A percentile compares a stretch with the other conserved stretches of the same genome.
phyloP scores from a whole-genome alignment of 2,888 invertebrate species.

The Tenthredo livida region DNA sequence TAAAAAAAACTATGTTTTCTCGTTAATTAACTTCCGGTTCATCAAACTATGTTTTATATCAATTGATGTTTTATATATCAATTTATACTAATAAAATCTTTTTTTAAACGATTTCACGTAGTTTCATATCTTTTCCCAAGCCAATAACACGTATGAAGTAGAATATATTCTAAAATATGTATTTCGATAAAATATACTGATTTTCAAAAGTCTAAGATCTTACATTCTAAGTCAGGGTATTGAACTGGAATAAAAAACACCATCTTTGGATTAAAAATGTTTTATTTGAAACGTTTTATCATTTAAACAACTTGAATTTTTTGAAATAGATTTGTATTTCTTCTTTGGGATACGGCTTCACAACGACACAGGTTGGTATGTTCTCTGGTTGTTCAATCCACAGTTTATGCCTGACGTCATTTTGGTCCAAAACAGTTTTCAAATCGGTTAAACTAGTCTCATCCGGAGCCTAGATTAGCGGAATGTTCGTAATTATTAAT shows the following conservation, averaged over 20 bases:
- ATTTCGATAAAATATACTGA: neutral
- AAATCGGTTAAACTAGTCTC: slow-evolving; percentile 87
- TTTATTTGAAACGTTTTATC: slow-evolving; percentile 61
- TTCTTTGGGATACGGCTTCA: slow-evolving; percentile 94
- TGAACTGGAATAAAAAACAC: neutral
- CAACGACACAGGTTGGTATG: slow-evolving; percentile 95
- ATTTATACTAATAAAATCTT: slow-evolving; percentile 35
- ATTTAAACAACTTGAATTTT: slow-evolving; percentile 90
- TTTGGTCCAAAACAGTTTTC: slow-evolving; percentile 85
- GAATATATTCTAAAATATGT: no score
- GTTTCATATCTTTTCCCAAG: neutral
- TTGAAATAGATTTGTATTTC: slow-evolving; percentile 91
- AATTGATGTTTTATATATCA: neutral
- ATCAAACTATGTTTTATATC: slow-evolving; percentile 11
- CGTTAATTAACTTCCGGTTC: neutral
- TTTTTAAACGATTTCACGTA: neutral
- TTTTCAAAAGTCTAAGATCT: neutral
- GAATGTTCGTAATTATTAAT: slow-evolving; percentile 43
- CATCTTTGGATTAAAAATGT: neutral
- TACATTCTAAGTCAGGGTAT: neutral
- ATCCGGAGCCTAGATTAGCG: slow-evolving; percentile 84
- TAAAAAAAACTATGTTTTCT: neutral
- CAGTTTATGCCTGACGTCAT: slow-evolving; percentile 90
- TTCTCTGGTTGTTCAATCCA: slow-evolving; percentile 99
- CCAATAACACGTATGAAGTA: neutral